A percentile compares a stretch with the other conserved stretches of the same genome.
Conservation (phyloP, 2,888 invertebrate species). For the Labia minor region DNA sequence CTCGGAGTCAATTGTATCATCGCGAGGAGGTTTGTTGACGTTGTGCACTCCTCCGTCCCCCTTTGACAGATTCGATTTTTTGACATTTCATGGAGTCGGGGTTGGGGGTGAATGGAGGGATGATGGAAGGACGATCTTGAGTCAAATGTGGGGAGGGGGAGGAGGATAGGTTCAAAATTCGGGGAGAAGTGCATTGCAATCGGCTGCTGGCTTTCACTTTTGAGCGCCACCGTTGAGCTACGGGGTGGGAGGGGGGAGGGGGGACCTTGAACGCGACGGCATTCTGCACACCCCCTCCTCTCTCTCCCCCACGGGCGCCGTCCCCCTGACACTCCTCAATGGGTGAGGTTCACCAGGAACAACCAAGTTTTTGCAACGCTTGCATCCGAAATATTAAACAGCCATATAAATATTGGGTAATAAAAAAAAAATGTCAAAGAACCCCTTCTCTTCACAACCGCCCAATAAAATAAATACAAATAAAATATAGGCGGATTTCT, state of each 20-base stretch:
- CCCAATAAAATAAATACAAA: too few relatives aligned
- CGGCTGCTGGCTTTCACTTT: background rate
- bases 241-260: too few relatives aligned
- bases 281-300: background rate
- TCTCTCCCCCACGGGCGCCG: background rate
- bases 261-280: constrained; percentile 7
- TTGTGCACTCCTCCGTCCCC: too few relatives aligned
- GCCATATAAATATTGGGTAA: too few relatives aligned
- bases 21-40: background rate
- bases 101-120: too few relatives aligned
- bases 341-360: background rate
- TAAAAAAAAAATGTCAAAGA: too few relatives aligned
- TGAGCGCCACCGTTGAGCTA: background rate
- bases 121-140: too few relatives aligned
- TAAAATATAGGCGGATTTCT: too few relatives aligned
- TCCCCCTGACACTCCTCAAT: background rate
- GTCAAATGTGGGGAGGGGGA: background rate
- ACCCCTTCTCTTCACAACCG: too few relatives aligned
- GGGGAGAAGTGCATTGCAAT: background rate
- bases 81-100: too few relatives aligned
- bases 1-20: background rate
- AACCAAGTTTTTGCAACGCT: background rate
- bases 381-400: too few relatives aligned
- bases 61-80: too few relatives aligned
- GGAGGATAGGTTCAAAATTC: background rate